Percentiles rank a stretch among this genome's conserved stretches.
Conservation (phyloP, 2,113 vertebrate genomes). For the Poeciliopsis retropinna region DNA sequence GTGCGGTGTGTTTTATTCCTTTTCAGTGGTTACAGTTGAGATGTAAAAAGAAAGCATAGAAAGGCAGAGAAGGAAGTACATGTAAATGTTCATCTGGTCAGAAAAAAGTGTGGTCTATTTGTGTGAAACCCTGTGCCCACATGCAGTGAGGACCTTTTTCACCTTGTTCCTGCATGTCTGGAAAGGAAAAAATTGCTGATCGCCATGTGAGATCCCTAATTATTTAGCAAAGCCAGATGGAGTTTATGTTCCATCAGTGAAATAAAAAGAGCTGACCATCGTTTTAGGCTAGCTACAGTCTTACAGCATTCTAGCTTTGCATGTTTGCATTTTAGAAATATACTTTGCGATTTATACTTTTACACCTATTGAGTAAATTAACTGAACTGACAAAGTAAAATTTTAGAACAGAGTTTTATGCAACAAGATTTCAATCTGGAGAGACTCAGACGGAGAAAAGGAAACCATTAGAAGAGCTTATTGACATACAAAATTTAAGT, state of each 20-base stretch:
- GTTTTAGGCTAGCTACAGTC: not conserved
- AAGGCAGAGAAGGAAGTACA: not conserved
- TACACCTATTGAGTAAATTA: not conserved
- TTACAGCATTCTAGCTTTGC: not conserved
- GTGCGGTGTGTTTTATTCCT: not conserved
- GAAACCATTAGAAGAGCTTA: too few species aligned
- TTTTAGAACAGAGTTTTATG: not conserved
- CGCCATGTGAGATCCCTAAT: not conserved
- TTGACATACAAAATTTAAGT: too few species aligned
- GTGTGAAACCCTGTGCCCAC: not conserved
- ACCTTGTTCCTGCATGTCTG: not conserved
- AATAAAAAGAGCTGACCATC: not conserved
- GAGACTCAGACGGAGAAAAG: too few species aligned
- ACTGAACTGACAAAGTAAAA: not conserved
- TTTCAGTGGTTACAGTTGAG: not conserved
- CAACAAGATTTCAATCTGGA: too few species aligned
- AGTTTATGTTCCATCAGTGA: not conserved
- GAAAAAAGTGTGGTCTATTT: not conserved
- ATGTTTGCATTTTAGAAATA: not conserved
- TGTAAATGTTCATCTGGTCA: not conserved
- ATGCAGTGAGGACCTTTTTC: not conserved
- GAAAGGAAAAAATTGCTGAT: not conserved
- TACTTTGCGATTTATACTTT: not conserved
- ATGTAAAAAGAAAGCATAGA: not conserved
- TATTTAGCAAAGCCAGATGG: not conserved